Evolutionary conservation across 2,797 vertebrate species (phyloP), one percentile per base, ranked within the genome.

Genomic region (Rhincodon typus): DNA sequence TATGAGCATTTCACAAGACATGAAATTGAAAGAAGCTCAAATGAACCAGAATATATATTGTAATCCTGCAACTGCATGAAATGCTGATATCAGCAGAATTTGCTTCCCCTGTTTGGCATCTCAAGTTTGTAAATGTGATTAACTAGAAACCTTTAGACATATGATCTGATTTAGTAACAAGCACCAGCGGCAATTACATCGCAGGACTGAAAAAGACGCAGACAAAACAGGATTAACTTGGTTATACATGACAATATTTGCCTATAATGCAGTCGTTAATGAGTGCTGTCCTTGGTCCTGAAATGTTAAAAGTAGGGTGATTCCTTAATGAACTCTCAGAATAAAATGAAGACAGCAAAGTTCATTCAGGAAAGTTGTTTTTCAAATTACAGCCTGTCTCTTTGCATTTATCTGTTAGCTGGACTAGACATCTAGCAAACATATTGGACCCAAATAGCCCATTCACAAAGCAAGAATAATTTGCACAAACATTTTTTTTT

Each of bases 271-370:
- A 3, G 88, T 91, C 17, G 57, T 66, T 66, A 67, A 66, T 91
- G 53, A n/a, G 30, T n/a, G 57, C 88, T 91, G 57, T 91, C 88
- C 88, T 21, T 66, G 88, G 88, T 91, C 25, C 57, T 91, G 88
- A 91, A 38, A n/a, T 17, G 34, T 34, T 91, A 66, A n/a, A 50
- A n/a, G 88, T 19, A 91, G 30, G 34, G 34, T 23, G 34, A 91
- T 57, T 91, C 57, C 82, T 84, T 62, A 91, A 66, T 91, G 57
- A 91, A 19, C 57, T 66, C n/a, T 21, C 53, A 66, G 8, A 67
- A 67, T 67, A 67, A 79, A 91, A 67, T 66, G 17, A 21, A 91
- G 34, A 6, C 53, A 67, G 79, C 1, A 84, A 46, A 46, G 82
- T 66, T n/a, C 88, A 91, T 66, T n/a, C 34, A 67, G 57, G 17